Evolutionary conservation across 2,888 invertebrate species (phyloP), one percentile per base, ranked within the genome.

Genomic region (Tyria jacobaeae): DNA sequence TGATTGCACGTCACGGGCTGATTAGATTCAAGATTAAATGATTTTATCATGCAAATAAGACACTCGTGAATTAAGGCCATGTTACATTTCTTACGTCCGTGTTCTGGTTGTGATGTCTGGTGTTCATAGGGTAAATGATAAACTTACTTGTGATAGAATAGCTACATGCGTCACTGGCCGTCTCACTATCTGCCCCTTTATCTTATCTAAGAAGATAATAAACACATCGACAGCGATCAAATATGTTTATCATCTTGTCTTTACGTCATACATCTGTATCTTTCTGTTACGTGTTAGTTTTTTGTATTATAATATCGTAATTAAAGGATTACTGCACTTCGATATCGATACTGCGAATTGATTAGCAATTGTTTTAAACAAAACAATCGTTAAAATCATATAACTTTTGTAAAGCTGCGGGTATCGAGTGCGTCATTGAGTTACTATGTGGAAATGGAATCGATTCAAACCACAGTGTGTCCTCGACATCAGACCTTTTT

Each of bases 161-260:
- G 15, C 21, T 51, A 25, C 37, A 60, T 71, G 59, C 76, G 70
- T 68, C 68, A 76, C 70, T 73, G 66, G 62, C 57, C 67, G 66
- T 49, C 60, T 55, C 64, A 63, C 63, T 60, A 62, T 67, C 64
- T 64, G 60, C 54, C 48, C 21, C 44, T 17, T 56, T 75, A 73
- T 76, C 71, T 73, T 71, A 73, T 74, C 75, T 62, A 51, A 64
- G 61, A 67, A 71, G 74, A 71, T 66, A 66, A 50, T 66, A 67
- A 64, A 76, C 55, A 53, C 67, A 66, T 71, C 67, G 71, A 73
- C 68, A 75, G 55, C 57, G 62, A 57, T 62, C 25, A 52, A 57
- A 54, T 27, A 50, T 35, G 47, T 48, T 41, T 44, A 64, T 65
- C 60, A 65, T 67, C 54, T 58, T 62, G 49, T 44, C 53, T 49